A percentile compares a stretch with the other conserved stretches of the same genome.
phyloP scores from a whole-genome alignment of 2,797 vertebrate species.

The Hemitrygon akajei region DNA sequence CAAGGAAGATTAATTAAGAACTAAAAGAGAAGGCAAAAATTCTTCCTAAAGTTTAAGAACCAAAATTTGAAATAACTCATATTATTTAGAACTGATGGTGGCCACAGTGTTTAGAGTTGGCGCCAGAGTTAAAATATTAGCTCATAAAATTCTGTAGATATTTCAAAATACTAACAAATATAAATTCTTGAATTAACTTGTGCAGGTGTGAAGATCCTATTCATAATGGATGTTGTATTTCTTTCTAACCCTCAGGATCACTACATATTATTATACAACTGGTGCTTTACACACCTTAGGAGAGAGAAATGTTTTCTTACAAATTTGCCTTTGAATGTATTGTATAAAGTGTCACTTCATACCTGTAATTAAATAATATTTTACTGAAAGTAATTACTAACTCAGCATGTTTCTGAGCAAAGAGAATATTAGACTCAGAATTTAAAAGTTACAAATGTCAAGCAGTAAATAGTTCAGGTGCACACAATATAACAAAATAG shows the following conservation, averaged over 20 bases:
- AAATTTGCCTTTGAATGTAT: neutral
- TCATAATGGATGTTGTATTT: neutral
- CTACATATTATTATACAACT: neutral
- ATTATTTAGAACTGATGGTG: neutral
- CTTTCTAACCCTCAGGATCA: neutral
- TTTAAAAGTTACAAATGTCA: neutral
- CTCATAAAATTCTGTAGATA: neutral
- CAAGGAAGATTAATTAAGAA: neutral
- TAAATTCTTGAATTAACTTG: neutral
- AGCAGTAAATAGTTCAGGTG: neutral
- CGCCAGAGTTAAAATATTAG: neutral
- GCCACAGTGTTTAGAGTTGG: neutral
- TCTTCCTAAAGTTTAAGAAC: neutral
- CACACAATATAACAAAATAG: slow-evolving; percentile 17
- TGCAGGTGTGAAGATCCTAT: neutral
- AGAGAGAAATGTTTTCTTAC: neutral
- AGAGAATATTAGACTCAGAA: neutral
- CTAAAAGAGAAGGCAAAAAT: neutral
- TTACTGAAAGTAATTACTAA: neutral
- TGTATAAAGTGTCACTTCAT: neutral
- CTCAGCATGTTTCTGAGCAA: neutral
- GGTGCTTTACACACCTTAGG: neutral
- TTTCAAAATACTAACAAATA: neutral
- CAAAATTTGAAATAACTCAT: neutral
- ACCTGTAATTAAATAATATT: neutral